A percentile compares a stretch with the other conserved stretches of the same genome.
Evolutionary conservation across 2,113 vertebrate species (phyloP).

Genomic region (Tachysurus fulvidraco): DNA sequence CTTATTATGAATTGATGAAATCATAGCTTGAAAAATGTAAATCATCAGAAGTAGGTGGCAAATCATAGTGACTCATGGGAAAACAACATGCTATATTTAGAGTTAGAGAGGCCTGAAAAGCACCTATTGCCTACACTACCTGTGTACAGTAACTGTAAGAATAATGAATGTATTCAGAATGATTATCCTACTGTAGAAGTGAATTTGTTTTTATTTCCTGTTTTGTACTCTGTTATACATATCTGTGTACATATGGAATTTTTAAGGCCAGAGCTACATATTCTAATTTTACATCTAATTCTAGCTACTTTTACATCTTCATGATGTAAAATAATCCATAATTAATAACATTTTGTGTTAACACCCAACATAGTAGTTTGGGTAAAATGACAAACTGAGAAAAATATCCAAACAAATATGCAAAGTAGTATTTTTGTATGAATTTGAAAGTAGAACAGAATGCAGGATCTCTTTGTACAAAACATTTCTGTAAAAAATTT

Average conservation of each 20-base stretch:
- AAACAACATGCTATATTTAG: slow-evolving; percentile 7
- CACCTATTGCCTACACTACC: not conserved
- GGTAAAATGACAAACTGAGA: not conserved
- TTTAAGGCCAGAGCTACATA: not conserved
- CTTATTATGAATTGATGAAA: not conserved
- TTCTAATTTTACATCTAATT: not conserved
- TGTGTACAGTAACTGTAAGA: not conserved
- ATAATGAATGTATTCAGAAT: not conserved
- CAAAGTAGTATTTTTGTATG: not conserved
- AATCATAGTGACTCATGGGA: slow-evolving; percentile 12
- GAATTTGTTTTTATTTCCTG: not conserved
- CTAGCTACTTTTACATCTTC: not conserved
- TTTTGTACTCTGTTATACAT: not conserved
- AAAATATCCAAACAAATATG: not conserved
- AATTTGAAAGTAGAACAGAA: not conserved
- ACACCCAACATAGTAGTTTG: not conserved
- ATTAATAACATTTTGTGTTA: not conserved
- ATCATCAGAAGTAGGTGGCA: not conserved
- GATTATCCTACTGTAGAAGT: not conserved
- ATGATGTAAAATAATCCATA: not conserved
- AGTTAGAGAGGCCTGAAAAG: not conserved
- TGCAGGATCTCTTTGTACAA: slow-evolving; percentile 4
- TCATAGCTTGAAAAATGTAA: not conserved
- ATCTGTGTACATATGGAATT: not conserved
- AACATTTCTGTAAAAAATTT: slow-evolving; percentile 46